Conservation (phyloP, 2,113 vertebrate genomes). For the Porphyrio hochstetteri region DNA sequence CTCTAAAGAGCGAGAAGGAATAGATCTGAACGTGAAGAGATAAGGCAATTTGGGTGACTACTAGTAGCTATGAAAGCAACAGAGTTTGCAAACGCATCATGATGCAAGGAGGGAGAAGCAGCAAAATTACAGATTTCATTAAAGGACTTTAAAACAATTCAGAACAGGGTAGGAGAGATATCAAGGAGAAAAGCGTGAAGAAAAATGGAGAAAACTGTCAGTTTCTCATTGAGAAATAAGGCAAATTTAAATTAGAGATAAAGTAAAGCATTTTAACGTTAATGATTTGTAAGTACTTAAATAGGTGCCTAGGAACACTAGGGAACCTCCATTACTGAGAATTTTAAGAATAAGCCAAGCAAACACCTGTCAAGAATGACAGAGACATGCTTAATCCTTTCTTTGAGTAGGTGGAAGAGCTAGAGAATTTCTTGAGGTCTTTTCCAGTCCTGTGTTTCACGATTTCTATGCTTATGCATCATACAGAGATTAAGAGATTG, state of each 20-base stretch:
- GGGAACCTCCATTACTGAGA: not conserved
- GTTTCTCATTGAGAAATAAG: not conserved
- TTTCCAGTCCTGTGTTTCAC: constrained; percentile 16
- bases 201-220: not conserved
- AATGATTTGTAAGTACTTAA: not conserved
- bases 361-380: constrained; percentile 31
- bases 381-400: constrained; percentile 2
- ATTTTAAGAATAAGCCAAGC: constrained; percentile 21
- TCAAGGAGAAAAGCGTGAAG: not conserved
- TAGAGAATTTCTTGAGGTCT: constrained; percentile 39
- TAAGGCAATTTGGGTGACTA: not conserved
- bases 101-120: not conserved
- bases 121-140: not conserved
- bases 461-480: not conserved
- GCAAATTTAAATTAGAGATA: not conserved
- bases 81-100: not conserved
- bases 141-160: not conserved
- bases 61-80: not conserved
- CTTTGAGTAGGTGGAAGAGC: constrained; percentile 35
- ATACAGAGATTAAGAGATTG: constrained; percentile 12
- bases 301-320: not conserved
- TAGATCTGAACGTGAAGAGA: not conserved
- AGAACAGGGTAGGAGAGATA: not conserved
- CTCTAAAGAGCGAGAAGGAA: not conserved
- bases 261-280: not conserved